Percentiles rank a stretch among this genome's conserved stretches.
Evolutionary conservation across 2,888 invertebrate genomes (phyloP).

Genomic region (Trachelus troglodyta): DNA sequence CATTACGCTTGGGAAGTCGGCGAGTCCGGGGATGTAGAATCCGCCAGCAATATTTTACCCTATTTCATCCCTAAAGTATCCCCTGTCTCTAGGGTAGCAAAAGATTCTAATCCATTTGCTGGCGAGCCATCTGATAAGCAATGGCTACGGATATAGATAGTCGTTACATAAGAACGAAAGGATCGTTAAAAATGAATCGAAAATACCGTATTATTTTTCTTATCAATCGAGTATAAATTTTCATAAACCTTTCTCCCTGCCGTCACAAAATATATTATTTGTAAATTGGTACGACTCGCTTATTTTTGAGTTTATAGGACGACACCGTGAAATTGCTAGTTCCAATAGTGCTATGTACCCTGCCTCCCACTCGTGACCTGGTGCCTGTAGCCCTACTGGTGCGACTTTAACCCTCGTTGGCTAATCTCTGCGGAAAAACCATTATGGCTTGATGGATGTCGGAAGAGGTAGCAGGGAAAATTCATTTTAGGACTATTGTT

Average conservation of each 20-base stretch:
- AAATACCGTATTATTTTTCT: too few relatives aligned
- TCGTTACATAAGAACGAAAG: background rate
- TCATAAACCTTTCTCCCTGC: too few relatives aligned
- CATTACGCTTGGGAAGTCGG: conserved; percentile 29
- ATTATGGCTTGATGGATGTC: background rate
- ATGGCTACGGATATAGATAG: background rate
- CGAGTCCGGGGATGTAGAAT: conserved; percentile 40
- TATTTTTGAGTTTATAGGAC: too few relatives aligned
- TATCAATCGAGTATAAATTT: too few relatives aligned
- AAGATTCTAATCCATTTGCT: conserved; percentile 36
- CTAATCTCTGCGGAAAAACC: too few relatives aligned
- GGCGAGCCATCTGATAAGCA: conserved; percentile 22
- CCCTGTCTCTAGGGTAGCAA: conserved; percentile 12
- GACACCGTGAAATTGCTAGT: too few relatives aligned
- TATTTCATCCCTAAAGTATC: conserved; percentile 21
- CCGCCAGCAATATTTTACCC: conserved; percentile 43
- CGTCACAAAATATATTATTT: too few relatives aligned
- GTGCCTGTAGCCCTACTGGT: too few relatives aligned
- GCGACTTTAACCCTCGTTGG: too few relatives aligned
- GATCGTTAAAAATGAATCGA: background rate
- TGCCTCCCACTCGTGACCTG: too few relatives aligned
- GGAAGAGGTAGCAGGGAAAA: background rate
- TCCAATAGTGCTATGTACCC: too few relatives aligned
- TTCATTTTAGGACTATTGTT: conserved; percentile 1
- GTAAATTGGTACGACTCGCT: too few relatives aligned